These are phyloP conservation scores for Cichladusa arquata DNA, from an alignment of 2,113 vertebrate genomes.

Conservation along the genomic window DNA sequence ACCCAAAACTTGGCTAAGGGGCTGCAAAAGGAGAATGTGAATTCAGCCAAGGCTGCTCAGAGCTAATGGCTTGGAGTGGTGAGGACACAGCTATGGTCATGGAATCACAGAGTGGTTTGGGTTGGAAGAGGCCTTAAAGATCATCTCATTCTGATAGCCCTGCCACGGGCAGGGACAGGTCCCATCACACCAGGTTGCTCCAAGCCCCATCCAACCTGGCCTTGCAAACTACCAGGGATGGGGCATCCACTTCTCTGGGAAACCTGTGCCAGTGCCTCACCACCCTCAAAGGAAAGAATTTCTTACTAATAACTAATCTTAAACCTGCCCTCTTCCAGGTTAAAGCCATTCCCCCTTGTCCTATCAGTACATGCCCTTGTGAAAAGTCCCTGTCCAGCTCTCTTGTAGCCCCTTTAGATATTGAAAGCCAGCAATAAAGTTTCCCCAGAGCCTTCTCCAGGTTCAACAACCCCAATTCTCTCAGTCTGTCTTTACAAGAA, in stretches of 20 bases:
- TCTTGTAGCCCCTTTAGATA: neutral
- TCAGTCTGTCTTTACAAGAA: neutral
- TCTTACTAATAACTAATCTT: neutral
- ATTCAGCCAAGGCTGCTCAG: neutral
- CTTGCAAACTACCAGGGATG: neutral
- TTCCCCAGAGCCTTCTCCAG: neutral
- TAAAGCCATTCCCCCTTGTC: neutral
- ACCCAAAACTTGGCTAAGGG: neutral
- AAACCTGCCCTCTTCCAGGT: neutral
- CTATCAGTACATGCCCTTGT: too few relatives aligned
- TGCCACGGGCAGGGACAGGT: neutral
- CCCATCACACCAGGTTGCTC: neutral
- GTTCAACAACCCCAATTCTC: neutral
- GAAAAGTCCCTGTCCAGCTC: neutral
- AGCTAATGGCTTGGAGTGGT: neutral
- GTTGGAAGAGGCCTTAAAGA: neutral
- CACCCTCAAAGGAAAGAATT: neutral
- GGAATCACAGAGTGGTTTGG: neutral
- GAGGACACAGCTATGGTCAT: neutral
- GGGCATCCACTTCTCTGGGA: too few relatives aligned
- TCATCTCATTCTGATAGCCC: rapidly evolving
- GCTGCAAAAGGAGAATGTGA: neutral
- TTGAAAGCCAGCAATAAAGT: neutral
- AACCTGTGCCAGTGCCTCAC: neutral
- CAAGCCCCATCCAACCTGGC: neutral